Evolutionary conservation across 92 coral and sea anemone species (phyloP).

Genomic region (Ricordea florida): DNA sequence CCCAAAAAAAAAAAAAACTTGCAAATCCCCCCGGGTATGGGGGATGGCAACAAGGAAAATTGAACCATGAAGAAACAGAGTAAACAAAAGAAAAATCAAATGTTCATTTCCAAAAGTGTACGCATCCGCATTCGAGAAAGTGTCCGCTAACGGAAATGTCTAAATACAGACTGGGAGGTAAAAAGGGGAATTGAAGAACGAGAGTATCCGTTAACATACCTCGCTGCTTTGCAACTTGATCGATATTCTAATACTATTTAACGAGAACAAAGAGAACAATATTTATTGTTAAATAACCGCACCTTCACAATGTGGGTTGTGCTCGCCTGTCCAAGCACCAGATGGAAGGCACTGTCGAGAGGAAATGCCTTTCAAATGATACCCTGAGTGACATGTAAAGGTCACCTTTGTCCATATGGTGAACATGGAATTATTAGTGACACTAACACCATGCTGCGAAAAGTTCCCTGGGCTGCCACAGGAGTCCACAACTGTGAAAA

Average conservation of each 20-base stretch:
- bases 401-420: slow-evolving; percentile 39
- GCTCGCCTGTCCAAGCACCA: slow-evolving; percentile 45
- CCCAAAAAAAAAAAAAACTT: too few relatives aligned
- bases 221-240: background rate
- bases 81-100: too few relatives aligned
- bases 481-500: slow-evolving; percentile 5
- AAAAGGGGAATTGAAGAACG: too few relatives aligned
- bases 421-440: background rate
- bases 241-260: background rate
- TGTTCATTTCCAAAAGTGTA: too few relatives aligned
- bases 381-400: slow-evolving; percentile 39
- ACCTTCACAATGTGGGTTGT: slow-evolving; percentile 62
- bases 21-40: too few relatives aligned
- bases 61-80: too few relatives aligned
- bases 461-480: slow-evolving; percentile 29
- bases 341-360: slow-evolving; percentile 24
- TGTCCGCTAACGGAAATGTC: too few relatives aligned
- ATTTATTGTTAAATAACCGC: background rate
- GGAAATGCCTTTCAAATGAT: slow-evolving; percentile 21
- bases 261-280: background rate
- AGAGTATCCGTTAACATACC: too few relatives aligned
- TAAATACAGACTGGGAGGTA: too few relatives aligned
- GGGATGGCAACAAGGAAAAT: too few relatives aligned
- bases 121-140: too few relatives aligned
- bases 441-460: background rate